Evolutionary conservation across 2,888 invertebrate species (phyloP), one percentile per base, ranked within the genome.

Genomic region (Scelioninae gen. 1): DNA sequence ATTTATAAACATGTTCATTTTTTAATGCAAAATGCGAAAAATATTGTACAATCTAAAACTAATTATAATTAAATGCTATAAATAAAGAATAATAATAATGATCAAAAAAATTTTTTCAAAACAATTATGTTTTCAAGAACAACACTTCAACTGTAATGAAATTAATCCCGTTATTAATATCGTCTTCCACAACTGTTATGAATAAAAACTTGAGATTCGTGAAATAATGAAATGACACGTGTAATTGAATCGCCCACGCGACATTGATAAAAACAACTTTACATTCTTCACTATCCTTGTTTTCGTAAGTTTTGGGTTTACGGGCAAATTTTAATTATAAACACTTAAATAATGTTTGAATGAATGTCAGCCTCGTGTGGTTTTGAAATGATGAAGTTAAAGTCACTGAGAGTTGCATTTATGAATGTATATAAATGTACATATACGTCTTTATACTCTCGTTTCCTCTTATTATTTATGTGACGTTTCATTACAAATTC

Each of bases 401-500:
- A 58, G 58, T 40, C 40, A 45, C 29, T 38, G 23, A 53, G 15
- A 49, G 55, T 53, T 23, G 49, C 47, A n/a, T 15, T 38, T 75
- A 40, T 68, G 47, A 11, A 23, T 55, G 32, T 47, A 47, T 55
- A 55, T 29, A 62, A 49, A 75, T 38, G 11, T 55, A 56, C 65
- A 53, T 32, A 58, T 43, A 62, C 58, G 47, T 78, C 34, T 63
- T 55, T 31, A 49, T 53, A 62, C 32, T 40, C 62, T n/a, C 43
- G 43, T 62, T 51, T 85, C 83, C 77, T 86, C 85, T 85, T 13
- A 56, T 72, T 82, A 89, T 89, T 89, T 89, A 89, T 89, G 89
- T 90, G 91, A 92, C 91, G 89, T 92, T 90, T 88, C 90, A 91
- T 91, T 91, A 91, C 88, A 86, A 87, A 89, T 88, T 88, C 90